A percentile compares a stretch with the other conserved stretches of the same genome.
Conservation (phyloP, 2,888 invertebrate genomes). For the Dryococelus australis region DNA sequence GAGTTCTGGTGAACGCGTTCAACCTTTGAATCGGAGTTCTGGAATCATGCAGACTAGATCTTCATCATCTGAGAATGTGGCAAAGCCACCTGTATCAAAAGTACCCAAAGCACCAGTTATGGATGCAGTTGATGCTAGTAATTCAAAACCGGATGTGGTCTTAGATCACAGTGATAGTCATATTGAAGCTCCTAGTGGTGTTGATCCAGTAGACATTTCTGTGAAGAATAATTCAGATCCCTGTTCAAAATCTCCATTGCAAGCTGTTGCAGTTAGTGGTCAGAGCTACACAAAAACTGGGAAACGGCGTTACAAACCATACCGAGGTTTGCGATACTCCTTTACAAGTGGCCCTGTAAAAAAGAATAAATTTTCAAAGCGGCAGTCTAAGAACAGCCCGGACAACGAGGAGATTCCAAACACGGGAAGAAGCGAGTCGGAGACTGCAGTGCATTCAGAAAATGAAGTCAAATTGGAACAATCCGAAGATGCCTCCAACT, state of each 20-base stretch:
- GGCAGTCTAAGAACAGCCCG: conserved; percentile 7
- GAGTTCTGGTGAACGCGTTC: conserved; percentile 30
- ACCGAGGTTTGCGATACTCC: conserved; percentile 49
- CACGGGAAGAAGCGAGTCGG: conserved; percentile 19
- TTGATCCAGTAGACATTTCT: not conserved
- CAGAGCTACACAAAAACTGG: conserved; percentile 47
- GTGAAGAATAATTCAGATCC: conserved; percentile 19
- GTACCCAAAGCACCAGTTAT: not conserved
- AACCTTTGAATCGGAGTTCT: not conserved
- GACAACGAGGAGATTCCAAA: not conserved
- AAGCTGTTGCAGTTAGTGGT: conserved; percentile 4
- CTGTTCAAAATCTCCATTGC: conserved; percentile 20
- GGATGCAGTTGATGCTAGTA: not conserved
- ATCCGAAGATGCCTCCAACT: not conserved
- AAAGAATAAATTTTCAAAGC: conserved; percentile 35
- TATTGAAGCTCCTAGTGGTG: not conserved
- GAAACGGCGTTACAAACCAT: conserved; percentile 48
- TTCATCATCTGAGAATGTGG: not conserved
- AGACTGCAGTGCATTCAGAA: not conserved
- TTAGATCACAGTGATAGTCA: not conserved
- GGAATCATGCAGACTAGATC: not conserved
- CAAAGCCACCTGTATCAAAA: not conserved
- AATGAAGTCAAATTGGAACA: not conserved
- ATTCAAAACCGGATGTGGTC: not conserved
- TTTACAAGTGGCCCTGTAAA: conserved; percentile 45